Evolutionary conservation across 2,113 vertebrate genomes (phyloP).

Genomic region (Pygoscelis adeliae): DNA sequence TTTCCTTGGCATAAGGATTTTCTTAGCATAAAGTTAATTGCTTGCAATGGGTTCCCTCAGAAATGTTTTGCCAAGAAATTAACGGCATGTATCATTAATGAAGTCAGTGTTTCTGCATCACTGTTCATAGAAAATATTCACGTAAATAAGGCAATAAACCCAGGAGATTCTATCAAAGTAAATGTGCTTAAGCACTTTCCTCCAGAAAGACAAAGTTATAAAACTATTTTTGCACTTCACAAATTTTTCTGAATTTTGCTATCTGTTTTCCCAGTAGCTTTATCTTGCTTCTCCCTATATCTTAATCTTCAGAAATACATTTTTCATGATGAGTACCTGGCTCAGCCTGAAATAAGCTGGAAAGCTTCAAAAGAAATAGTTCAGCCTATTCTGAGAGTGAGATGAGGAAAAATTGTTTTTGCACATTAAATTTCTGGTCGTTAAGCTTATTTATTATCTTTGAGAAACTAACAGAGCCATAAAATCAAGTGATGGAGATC

Average conservation of each 20-base stretch:
- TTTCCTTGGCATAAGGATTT: background rate
- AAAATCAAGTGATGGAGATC: background rate
- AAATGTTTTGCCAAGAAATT: constrained; percentile 28
- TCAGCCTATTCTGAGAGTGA: background rate
- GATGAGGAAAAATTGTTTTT: background rate
- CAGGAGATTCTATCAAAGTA: background rate
- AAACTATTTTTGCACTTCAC: background rate
- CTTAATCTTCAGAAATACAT: background rate
- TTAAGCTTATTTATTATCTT: background rate
- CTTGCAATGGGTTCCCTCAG: background rate
- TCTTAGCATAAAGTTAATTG: background rate
- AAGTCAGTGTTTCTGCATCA: constrained; percentile 16
- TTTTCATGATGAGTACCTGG: background rate
- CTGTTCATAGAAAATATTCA: constrained; percentile 39
- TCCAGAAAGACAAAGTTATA: background rate
- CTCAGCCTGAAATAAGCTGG: background rate
- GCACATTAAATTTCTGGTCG: background rate
- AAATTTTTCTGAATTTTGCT: background rate
- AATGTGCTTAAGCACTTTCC: background rate
- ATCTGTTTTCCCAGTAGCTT: background rate
- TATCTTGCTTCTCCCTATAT: background rate
- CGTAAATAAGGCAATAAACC: background rate
- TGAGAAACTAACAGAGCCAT: background rate
- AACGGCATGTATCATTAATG: constrained; percentile 13
- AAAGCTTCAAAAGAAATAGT: background rate